Evolutionary conservation across 2,888 invertebrate genomes (phyloP), one percentile per base, ranked within the genome.

Genomic region (Desoria tigrina): DNA sequence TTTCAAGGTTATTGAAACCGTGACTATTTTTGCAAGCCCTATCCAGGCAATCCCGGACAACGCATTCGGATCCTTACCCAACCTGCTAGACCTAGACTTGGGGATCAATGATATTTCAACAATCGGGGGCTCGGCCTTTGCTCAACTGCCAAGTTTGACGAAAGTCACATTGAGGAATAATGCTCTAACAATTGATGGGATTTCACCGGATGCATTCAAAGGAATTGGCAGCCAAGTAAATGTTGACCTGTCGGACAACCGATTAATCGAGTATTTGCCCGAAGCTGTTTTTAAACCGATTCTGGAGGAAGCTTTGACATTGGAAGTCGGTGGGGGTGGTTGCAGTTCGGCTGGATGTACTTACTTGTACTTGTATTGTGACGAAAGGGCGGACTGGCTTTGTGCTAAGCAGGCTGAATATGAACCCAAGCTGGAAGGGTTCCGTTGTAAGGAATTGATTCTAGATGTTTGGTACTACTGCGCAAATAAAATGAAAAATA

Each of bases 371-470:
- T 21, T 51, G 16, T 21, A 7, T 23, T 51, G 51, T 51, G 51
- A 51, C 16, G 51, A 51, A 16, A 51, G 51, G 51, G 21, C 51
- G 23, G 51, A 51, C 21, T 51, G 51, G 51, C 7, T 51, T 23
- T 51, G 51, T 24, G 26, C 7, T 6, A 23, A 51, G 7, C 16
- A 18, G 7, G 51, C 16, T 6, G 7, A 21, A n/a, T 51, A 51
- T 21, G 16, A 51, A 24, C 14, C 23, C 27, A 27, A 18, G 4
- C 51, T 51, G 7, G 16, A n/a, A 11, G 45, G 45, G 16, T 45
- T 45, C 21, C 16, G 6, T 18, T 45, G 45, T 32, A 32, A 32
- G 32, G 32, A 4, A 7, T 32, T 32, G 32, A 11, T 32, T 32
- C n/a, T n/a, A n/a, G n/a, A n/a, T n/a, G 32, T 32, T 7, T 32